Conservation (phyloP, 2,113 vertebrate genomes). For the Myrmophylax atrothorax region DNA sequence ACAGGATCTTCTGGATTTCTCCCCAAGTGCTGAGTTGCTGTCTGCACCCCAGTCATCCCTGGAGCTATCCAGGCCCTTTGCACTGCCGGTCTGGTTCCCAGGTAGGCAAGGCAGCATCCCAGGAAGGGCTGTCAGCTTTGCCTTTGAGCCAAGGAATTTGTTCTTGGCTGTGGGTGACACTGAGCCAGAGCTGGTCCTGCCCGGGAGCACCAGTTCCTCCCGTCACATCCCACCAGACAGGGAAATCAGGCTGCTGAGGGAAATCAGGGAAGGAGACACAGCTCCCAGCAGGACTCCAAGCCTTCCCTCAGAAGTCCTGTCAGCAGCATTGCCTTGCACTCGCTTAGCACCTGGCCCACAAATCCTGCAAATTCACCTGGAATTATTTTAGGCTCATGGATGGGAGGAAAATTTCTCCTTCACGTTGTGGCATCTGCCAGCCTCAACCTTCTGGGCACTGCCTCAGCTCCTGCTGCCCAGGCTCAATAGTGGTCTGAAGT, state of each 20-base stretch:
- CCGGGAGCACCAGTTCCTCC: rapidly evolving
- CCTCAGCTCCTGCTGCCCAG: background rate
- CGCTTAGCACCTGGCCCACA: background rate
- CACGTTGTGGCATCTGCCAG: background rate
- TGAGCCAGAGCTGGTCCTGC: background rate
- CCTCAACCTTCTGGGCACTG: background rate
- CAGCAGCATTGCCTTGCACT: background rate
- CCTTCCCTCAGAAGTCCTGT: background rate
- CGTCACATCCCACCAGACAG: background rate
- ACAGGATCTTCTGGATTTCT: background rate
- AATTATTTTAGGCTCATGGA: background rate
- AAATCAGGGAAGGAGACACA: background rate
- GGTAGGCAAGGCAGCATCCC: background rate
- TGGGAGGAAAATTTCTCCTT: background rate
- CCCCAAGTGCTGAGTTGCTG: background rate
- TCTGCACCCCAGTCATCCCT: background rate
- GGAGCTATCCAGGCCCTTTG: background rate
- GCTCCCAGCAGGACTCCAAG: background rate
- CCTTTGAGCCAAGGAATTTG: background rate
- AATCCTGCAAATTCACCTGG: background rate
- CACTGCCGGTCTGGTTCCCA: background rate
- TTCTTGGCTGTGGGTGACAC: background rate
- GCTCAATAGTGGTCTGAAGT: background rate
- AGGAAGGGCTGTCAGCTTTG: background rate
- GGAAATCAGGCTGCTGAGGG: background rate